A percentile compares a stretch with the other conserved stretches of the same genome.
These are phyloP conservation scores for Dascillus cervinus DNA, from an alignment of 2,888 invertebrate species.

Conservation along the genomic window DNA sequence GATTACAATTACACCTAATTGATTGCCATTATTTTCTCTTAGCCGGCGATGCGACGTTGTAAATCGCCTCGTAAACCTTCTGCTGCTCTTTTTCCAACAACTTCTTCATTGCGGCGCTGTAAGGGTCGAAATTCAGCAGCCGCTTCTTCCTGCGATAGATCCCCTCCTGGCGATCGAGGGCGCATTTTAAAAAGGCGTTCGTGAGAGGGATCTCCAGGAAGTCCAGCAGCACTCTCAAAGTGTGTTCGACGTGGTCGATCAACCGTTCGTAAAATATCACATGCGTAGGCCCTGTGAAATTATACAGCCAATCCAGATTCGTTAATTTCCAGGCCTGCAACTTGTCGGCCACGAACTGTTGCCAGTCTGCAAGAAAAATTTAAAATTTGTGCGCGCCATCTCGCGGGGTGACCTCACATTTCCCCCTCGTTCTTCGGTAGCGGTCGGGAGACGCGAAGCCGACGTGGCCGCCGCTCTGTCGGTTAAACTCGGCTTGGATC, in stretches of 20 bases:
- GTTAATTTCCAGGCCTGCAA: conserved; percentile 60
- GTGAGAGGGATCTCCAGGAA: conserved; percentile 24
- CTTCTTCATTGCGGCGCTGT: conserved; percentile 54
- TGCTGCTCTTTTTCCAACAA: conserved; percentile 44
- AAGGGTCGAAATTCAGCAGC: conserved; percentile 62
- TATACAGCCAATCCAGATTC: conserved; percentile 62
- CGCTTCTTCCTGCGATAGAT: conserved; percentile 65
- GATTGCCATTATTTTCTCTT: conserved; percentile 17
- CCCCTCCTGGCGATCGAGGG: conserved; percentile 45
- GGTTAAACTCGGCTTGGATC: conserved; percentile 71
- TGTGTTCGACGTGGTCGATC: conserved; percentile 46
- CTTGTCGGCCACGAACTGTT: conserved; percentile 59
- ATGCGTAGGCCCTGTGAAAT: conserved; percentile 60
- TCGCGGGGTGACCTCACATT: conserved; percentile 43
- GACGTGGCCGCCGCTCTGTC: conserved; percentile 72
- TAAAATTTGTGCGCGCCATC: neutral
- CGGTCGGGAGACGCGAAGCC: conserved; percentile 67
- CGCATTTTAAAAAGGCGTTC: conserved; percentile 31
- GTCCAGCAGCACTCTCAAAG: conserved; percentile 50
- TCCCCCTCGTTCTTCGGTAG: conserved; percentile 54
- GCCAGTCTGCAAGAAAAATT: conserved; percentile 53
- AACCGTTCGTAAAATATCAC: conserved; percentile 59
- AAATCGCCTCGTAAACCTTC: conserved; percentile 46
- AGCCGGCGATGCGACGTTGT: conserved; percentile 34
- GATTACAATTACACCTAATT: too few relatives aligned